Conservation (phyloP, 1,140 invertebrate genomes). For the Watersipora subatra region DNA sequence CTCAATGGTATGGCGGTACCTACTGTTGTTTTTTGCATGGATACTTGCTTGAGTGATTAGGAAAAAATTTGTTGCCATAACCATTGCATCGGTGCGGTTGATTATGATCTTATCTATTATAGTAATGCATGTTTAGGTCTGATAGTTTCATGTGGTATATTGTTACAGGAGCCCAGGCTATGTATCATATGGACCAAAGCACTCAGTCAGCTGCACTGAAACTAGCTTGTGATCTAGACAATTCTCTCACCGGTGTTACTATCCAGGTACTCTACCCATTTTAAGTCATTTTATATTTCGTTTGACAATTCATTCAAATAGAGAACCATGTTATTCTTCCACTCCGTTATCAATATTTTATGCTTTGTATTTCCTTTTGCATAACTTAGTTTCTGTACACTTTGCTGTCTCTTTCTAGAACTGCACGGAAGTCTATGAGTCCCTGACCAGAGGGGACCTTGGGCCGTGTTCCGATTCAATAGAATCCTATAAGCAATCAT, state of each 20-base stretch:
- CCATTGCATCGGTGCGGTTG: too few species aligned
- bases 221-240: constrained; percentile 49
- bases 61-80: too few species aligned
- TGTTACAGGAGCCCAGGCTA: constrained; percentile 50
- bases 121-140: too few species aligned
- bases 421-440: constrained; percentile 61
- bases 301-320: neutral
- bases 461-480: constrained; percentile 55
- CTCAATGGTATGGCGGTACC: too few species aligned
- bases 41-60: too few species aligned
- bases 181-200: constrained; percentile 52
- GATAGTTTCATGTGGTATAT: too few species aligned
- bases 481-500: constrained; percentile 54
- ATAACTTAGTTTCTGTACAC: neutral
- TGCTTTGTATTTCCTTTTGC: neutral
- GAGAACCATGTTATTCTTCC: neutral
- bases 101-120: too few species aligned
- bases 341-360: neutral
- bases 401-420: constrained; percentile 43
- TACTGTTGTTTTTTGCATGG: too few species aligned
- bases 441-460: constrained; percentile 61
- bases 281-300: neutral
- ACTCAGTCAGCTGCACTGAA: constrained; percentile 49
- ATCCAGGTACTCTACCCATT: constrained; percentile 43
- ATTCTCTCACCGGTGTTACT: constrained; percentile 25